These are phyloP conservation scores for Centropus bengalensis DNA, from an alignment of 2,113 vertebrate species.

Conservation along the genomic window DNA sequence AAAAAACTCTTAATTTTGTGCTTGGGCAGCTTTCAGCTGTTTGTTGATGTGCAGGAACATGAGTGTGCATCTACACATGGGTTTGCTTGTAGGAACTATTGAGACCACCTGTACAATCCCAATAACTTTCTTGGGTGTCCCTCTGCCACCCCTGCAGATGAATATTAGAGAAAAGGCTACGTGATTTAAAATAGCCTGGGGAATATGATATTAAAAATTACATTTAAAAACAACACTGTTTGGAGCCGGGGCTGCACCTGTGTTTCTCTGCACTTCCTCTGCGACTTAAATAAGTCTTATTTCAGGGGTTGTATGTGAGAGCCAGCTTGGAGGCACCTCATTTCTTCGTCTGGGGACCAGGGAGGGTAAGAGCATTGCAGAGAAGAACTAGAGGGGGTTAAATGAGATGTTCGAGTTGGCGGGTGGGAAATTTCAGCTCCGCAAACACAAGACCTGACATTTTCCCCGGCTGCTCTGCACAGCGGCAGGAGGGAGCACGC, in stretches of 20 bases:
- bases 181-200: background rate
- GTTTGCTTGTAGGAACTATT: background rate
- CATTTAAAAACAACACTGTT: background rate
- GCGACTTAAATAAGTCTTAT: background rate
- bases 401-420: background rate
- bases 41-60: background rate
- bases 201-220: background rate
- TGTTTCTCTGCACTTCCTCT: background rate
- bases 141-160: background rate
- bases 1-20: background rate
- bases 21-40: background rate
- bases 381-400: background rate
- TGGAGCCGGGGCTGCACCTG: background rate
- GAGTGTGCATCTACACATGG: background rate
- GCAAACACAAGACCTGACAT: background rate
- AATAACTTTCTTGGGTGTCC: background rate
- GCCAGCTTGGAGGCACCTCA: background rate
- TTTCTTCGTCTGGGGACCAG: background rate
- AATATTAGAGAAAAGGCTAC: background rate
- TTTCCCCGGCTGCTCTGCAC: background rate
- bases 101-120: background rate
- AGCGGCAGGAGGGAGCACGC: background rate
- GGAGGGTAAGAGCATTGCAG: fast-evolving
- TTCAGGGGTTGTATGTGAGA: fast-evolving
- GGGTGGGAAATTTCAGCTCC: background rate